Percentiles rank a stretch among this genome's conserved stretches.
These are phyloP conservation scores for Megaceryle alcyon DNA, from an alignment of 2,797 vertebrate species.

Conservation along the genomic window DNA sequence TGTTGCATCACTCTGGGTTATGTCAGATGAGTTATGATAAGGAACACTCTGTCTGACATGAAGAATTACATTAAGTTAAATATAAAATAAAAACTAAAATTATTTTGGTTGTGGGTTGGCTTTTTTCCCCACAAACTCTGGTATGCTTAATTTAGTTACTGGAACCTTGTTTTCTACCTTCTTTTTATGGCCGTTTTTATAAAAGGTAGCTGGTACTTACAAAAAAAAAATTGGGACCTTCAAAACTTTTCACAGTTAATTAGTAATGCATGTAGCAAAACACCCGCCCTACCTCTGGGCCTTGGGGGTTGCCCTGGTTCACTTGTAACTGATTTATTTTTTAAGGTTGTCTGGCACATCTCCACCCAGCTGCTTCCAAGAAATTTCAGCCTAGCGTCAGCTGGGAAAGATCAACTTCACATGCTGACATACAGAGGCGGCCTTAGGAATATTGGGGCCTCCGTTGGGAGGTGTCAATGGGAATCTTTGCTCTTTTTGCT, in stretches of 20 bases:
- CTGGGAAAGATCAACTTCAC: slow-evolving; percentile 75
- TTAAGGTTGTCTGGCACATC: slow-evolving; percentile 72
- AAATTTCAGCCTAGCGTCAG: slow-evolving; percentile 64
- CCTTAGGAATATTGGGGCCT: slow-evolving; percentile 57
- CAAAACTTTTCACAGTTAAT: slow-evolving; percentile 78
- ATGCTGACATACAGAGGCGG: slow-evolving; percentile 74
- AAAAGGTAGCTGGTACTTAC: slow-evolving; percentile 71
- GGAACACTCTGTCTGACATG: background rate
- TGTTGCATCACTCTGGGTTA: slow-evolving; percentile 23
- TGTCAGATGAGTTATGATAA: slow-evolving; percentile 56
- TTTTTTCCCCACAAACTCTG: background rate
- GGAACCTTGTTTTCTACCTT: slow-evolving; percentile 40
- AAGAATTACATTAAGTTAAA: slow-evolving; percentile 23
- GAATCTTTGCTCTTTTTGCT: slow-evolving; percentile 59
- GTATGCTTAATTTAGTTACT: slow-evolving; percentile 57
- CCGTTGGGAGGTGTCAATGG: slow-evolving; percentile 37
- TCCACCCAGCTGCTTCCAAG: slow-evolving; percentile 72
- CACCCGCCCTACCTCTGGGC: slow-evolving; percentile 72
- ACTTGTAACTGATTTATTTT: slow-evolving; percentile 76
- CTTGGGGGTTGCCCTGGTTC: slow-evolving; percentile 68
- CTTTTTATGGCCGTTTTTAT: slow-evolving; percentile 59
- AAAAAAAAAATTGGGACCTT: slow-evolving; percentile 58
- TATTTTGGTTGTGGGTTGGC: background rate
- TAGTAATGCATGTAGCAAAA: slow-evolving; percentile 75
- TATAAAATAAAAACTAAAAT: slow-evolving; percentile 23